These are phyloP conservation scores for Drosophila formosana DNA, from an alignment of 2,888 invertebrate genomes.

Conservation along the genomic window DNA sequence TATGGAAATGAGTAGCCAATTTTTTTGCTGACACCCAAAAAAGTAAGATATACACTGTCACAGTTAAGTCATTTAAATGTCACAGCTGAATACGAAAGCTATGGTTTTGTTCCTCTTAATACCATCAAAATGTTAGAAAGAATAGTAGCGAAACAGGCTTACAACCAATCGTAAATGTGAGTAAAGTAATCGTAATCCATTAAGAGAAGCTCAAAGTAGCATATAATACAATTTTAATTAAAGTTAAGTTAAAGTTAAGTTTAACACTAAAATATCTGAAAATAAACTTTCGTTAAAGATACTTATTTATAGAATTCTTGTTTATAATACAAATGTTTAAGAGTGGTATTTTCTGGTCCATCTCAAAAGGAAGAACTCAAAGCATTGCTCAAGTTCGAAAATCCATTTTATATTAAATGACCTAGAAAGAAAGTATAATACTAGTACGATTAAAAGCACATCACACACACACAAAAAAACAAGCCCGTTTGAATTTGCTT, in stretches of 20 bases:
- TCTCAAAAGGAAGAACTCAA: not conserved
- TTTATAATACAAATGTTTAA: too few species aligned
- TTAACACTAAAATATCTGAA: too few species aligned
- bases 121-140: too few species aligned
- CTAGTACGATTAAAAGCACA: constrained; percentile 1
- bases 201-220: too few species aligned
- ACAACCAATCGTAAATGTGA: too few species aligned
- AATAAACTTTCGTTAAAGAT: too few species aligned
- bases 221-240: too few species aligned
- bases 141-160: too few species aligned
- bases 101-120: not conserved
- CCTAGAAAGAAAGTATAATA: constrained; percentile 8
- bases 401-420: constrained; percentile 9
- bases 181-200: too few species aligned
- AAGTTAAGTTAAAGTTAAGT: too few species aligned
- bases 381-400: constrained; percentile 3
- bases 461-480: constrained; percentile 10
- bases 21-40: constrained; percentile 25
- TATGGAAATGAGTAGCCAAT: constrained; percentile 42
- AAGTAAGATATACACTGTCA: constrained; percentile 7
- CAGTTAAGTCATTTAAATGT: constrained; percentile 27
- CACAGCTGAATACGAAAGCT: not conserved
- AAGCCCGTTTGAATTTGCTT: constrained; percentile 55
- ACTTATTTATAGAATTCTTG: too few species aligned
- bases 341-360: not conserved